A percentile compares a stretch with the other conserved stretches of the same genome.
Evolutionary conservation across 2,797 vertebrate species (phyloP).

Genomic region (Australoheros facetus): DNA sequence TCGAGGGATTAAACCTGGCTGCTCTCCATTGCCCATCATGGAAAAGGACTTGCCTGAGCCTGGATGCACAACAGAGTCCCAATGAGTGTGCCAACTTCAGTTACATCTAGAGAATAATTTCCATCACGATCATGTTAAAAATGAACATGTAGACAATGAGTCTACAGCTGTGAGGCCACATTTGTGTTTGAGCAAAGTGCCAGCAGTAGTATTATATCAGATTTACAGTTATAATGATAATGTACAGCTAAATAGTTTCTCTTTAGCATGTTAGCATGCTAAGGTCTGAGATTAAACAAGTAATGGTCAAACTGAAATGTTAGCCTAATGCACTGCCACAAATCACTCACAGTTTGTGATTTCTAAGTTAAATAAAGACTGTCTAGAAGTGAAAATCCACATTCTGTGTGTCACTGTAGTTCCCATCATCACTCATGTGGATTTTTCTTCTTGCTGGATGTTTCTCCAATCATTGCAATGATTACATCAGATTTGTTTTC

Average conservation of each 20-base stretch:
- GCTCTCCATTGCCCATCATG: conserved; percentile 97
- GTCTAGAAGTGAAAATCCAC: neutral
- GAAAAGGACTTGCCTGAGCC: conserved; percentile 99
- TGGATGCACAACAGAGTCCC: conserved; percentile 59
- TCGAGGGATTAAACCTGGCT: conserved; percentile 95
- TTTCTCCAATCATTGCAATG: neutral
- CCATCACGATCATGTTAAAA: neutral
- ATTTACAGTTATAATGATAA: neutral
- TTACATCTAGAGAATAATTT: neutral
- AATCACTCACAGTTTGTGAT: neutral
- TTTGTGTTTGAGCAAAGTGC: neutral
- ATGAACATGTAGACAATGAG: neutral
- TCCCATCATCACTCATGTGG: neutral
- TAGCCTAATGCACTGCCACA: neutral
- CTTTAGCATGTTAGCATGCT: neutral
- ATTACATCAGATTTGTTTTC: neutral
- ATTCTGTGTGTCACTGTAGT: neutral
- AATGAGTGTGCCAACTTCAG: neutral
- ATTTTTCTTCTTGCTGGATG: neutral
- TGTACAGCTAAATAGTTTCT: neutral
- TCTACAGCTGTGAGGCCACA: neutral
- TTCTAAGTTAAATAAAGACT: neutral
- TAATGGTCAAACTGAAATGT: neutral
- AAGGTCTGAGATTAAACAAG: neutral
- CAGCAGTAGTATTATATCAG: neutral